Evolutionary conservation across 2,888 invertebrate species (phyloP).

Genomic region (Metallyticus violacea): DNA sequence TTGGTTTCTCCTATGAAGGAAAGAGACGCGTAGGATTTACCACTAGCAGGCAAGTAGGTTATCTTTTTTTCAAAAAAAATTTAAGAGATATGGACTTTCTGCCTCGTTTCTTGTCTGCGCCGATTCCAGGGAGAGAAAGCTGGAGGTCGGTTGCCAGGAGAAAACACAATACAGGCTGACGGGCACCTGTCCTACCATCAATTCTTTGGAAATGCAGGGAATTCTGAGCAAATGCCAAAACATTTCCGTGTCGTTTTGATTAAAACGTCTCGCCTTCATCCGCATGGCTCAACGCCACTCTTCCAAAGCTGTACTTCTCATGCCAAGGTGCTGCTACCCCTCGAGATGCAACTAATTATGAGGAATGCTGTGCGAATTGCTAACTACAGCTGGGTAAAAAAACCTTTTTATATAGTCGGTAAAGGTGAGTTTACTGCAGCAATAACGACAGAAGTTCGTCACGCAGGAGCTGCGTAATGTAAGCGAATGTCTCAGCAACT

Average conservation of each 20-base stretch:
- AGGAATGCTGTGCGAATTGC: too few relatives aligned
- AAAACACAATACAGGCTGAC: neutral
- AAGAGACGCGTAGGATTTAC: neutral
- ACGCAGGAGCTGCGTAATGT: too few relatives aligned
- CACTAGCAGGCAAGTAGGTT: neutral
- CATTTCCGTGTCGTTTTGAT: neutral
- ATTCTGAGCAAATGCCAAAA: neutral
- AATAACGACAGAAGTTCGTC: too few relatives aligned
- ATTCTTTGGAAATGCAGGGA: neutral
- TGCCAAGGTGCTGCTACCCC: too few relatives aligned
- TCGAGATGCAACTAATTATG: too few relatives aligned
- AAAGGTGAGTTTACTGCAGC: too few relatives aligned
- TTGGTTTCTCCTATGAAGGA: neutral
- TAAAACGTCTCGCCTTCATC: neutral
- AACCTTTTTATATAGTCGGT: too few relatives aligned
- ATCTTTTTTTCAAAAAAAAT: neutral
- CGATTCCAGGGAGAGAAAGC: neutral
- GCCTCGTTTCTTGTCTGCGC: neutral
- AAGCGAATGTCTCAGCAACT: too few relatives aligned
- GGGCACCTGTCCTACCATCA: neutral
- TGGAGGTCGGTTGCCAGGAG: neutral
- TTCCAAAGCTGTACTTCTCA: too few relatives aligned
- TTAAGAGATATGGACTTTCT: neutral
- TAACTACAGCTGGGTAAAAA: too few relatives aligned
- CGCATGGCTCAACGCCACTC: neutral